Percentiles rank a stretch among this genome's conserved stretches.
These are phyloP conservation scores for Muraenolepis orangiensis DNA, from an alignment of 2,797 vertebrate genomes.

Conservation along the genomic window DNA sequence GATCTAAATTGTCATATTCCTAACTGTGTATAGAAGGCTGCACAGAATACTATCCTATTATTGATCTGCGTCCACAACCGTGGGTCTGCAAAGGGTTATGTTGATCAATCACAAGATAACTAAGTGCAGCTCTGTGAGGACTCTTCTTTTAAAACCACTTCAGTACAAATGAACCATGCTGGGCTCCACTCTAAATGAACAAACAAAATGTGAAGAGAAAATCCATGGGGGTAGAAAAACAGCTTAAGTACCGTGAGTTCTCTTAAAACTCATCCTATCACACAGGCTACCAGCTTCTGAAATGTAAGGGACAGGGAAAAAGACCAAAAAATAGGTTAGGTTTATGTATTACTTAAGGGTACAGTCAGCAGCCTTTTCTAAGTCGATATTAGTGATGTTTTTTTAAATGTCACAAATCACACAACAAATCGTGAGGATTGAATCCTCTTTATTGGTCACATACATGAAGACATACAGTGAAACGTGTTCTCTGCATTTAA, in stretches of 20 bases:
- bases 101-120: conserved; percentile 1
- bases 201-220: background rate
- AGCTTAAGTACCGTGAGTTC: background rate
- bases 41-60: background rate
- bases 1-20: background rate
- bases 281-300: background rate
- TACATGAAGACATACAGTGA: too few relatives aligned
- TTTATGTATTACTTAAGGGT: background rate
- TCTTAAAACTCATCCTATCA: background rate
- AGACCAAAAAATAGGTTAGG: background rate
- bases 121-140: background rate
- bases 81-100: background rate
- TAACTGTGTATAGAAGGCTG: background rate
- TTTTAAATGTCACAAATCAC: too few relatives aligned
- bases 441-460: too few relatives aligned
- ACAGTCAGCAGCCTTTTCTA: background rate
- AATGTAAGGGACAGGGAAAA: background rate
- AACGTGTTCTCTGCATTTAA: too few relatives aligned
- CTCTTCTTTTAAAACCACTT: background rate
- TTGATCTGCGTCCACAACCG: background rate
- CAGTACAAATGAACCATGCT: background rate
- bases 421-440: too few relatives aligned
- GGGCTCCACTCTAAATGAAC: background rate
- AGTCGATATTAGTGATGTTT: background rate
- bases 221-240: background rate